phyloP scores from a whole-genome alignment of 2,888 invertebrate species.

The Mactromeris polynyma region DNA sequence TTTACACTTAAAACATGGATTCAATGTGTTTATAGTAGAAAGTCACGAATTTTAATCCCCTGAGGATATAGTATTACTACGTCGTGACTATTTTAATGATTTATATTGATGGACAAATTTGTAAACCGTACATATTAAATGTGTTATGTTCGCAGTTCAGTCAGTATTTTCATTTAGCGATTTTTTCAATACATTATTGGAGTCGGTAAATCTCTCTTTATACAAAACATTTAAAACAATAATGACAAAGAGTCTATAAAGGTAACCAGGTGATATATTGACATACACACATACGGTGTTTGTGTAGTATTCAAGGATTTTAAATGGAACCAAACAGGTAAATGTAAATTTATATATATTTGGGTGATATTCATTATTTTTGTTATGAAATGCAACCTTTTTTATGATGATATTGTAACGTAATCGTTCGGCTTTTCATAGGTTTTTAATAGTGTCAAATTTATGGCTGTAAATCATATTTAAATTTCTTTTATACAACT shows the following conservation, averaged over 20 bases:
- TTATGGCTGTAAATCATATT: no score
- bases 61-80: neutral
- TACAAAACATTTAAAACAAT: neutral
- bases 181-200: constrained; percentile 5
- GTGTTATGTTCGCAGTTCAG: neutral
- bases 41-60: neutral
- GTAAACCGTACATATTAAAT: neutral
- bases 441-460: no score
- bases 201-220: neutral
- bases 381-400: no score
- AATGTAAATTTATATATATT: neutral
- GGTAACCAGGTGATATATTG: neutral
- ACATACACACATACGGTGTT: neutral
- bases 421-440: no score
- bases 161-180: neutral
- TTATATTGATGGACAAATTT: neutral
- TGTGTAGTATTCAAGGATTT: neutral
- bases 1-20: no score
- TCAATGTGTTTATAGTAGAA: no score
- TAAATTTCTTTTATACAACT: no score
- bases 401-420: no score
- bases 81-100: neutral
- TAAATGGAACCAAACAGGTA: constrained; percentile 9
- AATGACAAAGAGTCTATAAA: neutral
- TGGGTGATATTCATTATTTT: no score